Evolutionary conservation across 2,888 invertebrate genomes (phyloP).

Genomic region (Stomorhina lunata): DNA sequence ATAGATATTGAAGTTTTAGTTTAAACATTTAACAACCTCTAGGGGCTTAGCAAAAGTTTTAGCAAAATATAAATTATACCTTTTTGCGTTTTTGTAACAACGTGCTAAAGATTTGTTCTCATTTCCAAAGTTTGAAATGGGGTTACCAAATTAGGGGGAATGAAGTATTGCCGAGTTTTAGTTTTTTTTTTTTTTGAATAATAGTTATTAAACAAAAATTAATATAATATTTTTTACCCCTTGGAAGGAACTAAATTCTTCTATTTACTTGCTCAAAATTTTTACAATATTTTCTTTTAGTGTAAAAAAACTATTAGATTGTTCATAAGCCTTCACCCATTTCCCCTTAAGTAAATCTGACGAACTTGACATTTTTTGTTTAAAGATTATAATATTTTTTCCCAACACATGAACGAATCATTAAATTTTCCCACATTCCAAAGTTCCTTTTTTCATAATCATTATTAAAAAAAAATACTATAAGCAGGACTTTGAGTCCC

Average conservation of each 20-base stretch:
- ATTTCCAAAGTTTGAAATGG: constrained; percentile 20
- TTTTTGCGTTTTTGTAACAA: not conserved
- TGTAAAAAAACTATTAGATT: too few relatives aligned
- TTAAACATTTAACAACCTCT: constrained; percentile 42
- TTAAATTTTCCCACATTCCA: not conserved
- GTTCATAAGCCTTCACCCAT: too few relatives aligned
- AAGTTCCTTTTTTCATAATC: not conserved
- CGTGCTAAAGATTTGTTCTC: not conserved
- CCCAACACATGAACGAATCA: not conserved
- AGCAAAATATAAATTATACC: constrained; percentile 29
- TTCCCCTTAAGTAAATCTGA: too few relatives aligned
- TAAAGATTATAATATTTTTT: not conserved
- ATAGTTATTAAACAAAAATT: too few relatives aligned
- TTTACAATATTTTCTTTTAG: too few relatives aligned
- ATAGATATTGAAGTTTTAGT: constrained; percentile 42
- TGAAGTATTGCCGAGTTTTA: too few relatives aligned
- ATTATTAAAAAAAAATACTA: not conserved
- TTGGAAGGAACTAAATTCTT: too few relatives aligned
- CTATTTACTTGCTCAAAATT: too few relatives aligned
- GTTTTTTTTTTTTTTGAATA: not conserved
- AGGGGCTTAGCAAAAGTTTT: constrained; percentile 19
- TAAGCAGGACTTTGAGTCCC: not conserved
- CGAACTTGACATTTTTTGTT: too few relatives aligned
- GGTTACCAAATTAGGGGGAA: too few relatives aligned
- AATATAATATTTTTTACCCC: too few relatives aligned